These are phyloP conservation scores for Mongoloraphidia duomilia DNA, from an alignment of 2,888 invertebrate genomes.

Conservation along the genomic window DNA sequence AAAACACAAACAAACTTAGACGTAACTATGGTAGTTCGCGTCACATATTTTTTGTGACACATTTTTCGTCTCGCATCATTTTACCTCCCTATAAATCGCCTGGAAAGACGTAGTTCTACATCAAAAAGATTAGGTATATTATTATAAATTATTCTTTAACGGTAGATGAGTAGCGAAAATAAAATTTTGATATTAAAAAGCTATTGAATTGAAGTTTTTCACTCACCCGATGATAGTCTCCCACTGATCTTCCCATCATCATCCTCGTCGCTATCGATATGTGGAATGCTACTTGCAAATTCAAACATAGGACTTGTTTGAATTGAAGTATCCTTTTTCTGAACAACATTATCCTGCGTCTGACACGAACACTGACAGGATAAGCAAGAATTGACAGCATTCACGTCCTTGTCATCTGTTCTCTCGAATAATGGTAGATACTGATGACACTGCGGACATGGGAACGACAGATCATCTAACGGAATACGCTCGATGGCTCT, in stretches of 20 bases:
- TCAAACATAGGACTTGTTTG: constrained; percentile 45
- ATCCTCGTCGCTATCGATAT: constrained; percentile 60
- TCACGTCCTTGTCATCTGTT: constrained; percentile 18
- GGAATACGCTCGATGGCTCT: constrained; percentile 52
- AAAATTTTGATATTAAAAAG: not conserved
- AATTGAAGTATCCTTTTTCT: constrained; percentile 30
- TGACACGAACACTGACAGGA: constrained; percentile 28
- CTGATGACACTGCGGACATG: constrained; percentile 35
- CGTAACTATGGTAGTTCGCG: no score
- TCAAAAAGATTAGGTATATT: no score
- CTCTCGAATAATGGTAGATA: constrained; percentile 28
- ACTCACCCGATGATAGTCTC: not conserved
- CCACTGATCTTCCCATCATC: constrained; percentile 25
- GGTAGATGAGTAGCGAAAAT: not conserved
- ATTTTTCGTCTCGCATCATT: no score
- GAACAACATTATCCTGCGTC: constrained; percentile 22
- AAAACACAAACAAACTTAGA: no score
- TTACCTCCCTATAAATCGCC: no score
- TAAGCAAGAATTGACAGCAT: constrained; percentile 12
- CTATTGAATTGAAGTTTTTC: not conserved
- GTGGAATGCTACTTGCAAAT: constrained; percentile 50
- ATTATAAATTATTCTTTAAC: no score
- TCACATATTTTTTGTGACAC: no score
- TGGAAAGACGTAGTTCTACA: no score
- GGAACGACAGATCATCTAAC: constrained; percentile 48